Evolutionary conservation across 1,140 invertebrate genomes (phyloP), one percentile per base, ranked within the genome.

Genomic region (Pogonognathellus flavescens): DNA sequence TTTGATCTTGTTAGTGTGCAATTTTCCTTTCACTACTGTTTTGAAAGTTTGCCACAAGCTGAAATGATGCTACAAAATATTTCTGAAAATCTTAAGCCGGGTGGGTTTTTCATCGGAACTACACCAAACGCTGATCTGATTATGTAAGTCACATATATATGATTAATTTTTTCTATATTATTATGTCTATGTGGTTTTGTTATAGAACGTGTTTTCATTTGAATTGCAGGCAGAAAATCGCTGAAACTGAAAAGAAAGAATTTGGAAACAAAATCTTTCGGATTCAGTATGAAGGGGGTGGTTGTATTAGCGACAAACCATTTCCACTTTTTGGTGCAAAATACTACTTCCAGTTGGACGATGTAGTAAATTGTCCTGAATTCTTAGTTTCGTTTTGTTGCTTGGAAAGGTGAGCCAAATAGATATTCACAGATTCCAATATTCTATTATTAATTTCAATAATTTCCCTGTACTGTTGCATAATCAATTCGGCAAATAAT

Each of bases 21-120:
- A 91, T 99, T 99, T 93, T 95, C 97, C 22, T 95, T 99, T 89
- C 96, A 97, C 91, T 99, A 99, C 89, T 95, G 95, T 89, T 99
- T 99, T 92, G 97, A 99, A 91, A 96, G 95, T 82, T 91, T 97
- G 83, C 90, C 92, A n/a, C 97, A 99, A 92, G 97, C 97, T 0
- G 94, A 97, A 90, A 94, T 94, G 89, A 98, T 99, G 96, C 91
- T 99, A 0, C 93, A 93, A 85, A 99, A 99, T 93, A 96, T 96
- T 7, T 94, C 96, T 20, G 97, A 98, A 90, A 95, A 94, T 90
- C 92, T 99, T 6, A 93, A 93, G 87, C 93, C 94, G 0, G 98
- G 97, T 80, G 98, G 98, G 9, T 98, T 94, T 91, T 99, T 99
- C 90, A 97, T 99, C 90, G 98, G 97, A 31, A 99, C 97, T 2